A percentile compares a stretch with the other conserved stretches of the same genome.
Evolutionary conservation across 2,113 vertebrate genomes (phyloP).

Genomic region (Misgurnus mizolepis): DNA sequence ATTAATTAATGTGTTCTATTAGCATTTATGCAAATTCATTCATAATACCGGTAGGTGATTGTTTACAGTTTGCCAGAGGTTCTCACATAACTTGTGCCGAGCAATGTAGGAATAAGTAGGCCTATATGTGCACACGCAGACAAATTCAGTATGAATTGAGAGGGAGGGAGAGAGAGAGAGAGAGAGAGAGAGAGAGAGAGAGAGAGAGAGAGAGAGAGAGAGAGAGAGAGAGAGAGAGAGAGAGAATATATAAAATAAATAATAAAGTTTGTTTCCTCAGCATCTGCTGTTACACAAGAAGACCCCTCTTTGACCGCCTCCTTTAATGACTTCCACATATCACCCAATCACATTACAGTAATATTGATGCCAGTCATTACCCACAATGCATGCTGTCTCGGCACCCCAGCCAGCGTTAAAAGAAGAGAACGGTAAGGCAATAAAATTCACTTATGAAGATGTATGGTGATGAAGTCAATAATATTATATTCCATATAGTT

Average conservation of each 20-base stretch:
- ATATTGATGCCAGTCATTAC: slow-evolving; percentile 79
- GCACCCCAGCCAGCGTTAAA: slow-evolving; percentile 63
- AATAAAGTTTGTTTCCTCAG: slow-evolving; percentile 71
- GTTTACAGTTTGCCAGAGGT: too few relatives aligned
- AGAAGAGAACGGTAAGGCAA: slow-evolving; percentile 64
- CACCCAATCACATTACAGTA: slow-evolving; percentile 76
- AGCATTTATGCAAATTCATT: too few relatives aligned
- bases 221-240: not conserved
- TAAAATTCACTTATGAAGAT: slow-evolving; percentile 74
- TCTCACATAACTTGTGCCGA: too few relatives aligned
- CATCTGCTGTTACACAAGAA: slow-evolving; percentile 50
- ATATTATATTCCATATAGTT: slow-evolving; percentile 73
- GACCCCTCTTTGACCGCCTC: slow-evolving; percentile 56
- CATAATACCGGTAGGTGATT: too few relatives aligned
- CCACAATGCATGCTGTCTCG: slow-evolving; percentile 65
- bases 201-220: too few relatives aligned
- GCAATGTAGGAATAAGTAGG: too few relatives aligned
- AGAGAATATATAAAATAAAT: slow-evolving; percentile 45
- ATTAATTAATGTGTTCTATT: too few relatives aligned
- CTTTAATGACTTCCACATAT: slow-evolving; percentile 73
- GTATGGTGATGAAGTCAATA: slow-evolving; percentile 74
- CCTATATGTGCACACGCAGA: too few relatives aligned
- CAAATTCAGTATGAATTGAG: too few relatives aligned
- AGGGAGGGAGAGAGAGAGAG: too few relatives aligned
- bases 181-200: too few relatives aligned